Evolutionary conservation across 2,888 invertebrate species (phyloP), one percentile per base, ranked within the genome.

Genomic region (Chesias legatella): DNA sequence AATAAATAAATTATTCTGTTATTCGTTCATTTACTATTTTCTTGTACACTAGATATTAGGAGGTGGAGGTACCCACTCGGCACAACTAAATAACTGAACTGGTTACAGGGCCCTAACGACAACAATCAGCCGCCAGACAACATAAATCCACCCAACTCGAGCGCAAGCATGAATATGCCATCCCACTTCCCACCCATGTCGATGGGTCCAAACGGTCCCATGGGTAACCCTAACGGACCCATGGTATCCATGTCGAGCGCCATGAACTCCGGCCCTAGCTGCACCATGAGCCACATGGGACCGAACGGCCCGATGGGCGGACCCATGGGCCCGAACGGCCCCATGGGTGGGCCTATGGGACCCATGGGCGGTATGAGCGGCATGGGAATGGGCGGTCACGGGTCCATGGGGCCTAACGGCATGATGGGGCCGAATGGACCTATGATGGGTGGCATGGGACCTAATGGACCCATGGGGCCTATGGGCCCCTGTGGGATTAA

Each of bases 401-500:
- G 58, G 10, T 51, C 73, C 0, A 78, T 79, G 71, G 80, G 79
- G 1, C 79, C 77, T 43, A 83, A 81, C 38, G 80, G 82, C 1
- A 83, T 82, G 72, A 86, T 88, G 75, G 81, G 83, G n/a, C 78
- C 80, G 3, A 80, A 79, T 38, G 76, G 79, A 7, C 76, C 80
- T 0, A 88, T 88, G 85, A 85, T 85, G 79, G 63, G 68, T 1
- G 77, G 76, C 1, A 79, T 84, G 73, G 84, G 84, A 2, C 85
- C 84, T 7, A 84, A 83, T 29, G 88, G 86, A 1, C 88, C 88
- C 1, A 88, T 86, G 88, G 88, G 88, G 8, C 85, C 88, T 0
- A 85, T 89, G 88, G 86, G 86, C 0, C 85, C 86, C 0, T 89
- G 89, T 48, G 88, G 88, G 1, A 89, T 88, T 79, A 86, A 88